Evolutionary conservation across 2,888 invertebrate species (phyloP), one percentile per base, ranked within the genome.

Genomic region (Molanna angustata): DNA sequence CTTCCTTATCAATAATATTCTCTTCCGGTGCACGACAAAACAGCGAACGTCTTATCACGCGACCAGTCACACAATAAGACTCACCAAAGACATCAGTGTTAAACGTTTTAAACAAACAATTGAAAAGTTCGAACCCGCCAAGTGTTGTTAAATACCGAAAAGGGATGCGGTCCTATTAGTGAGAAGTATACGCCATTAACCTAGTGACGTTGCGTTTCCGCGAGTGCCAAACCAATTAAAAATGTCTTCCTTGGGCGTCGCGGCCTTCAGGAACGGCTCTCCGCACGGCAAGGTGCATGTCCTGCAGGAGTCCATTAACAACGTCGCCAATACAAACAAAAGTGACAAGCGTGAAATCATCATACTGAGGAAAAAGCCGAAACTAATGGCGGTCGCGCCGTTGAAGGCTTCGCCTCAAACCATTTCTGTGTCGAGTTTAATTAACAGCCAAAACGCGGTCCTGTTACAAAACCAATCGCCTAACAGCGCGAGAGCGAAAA

Each of bases 231-330:
- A 27, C 14, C 14, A 21, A 33, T 37, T 33, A 52, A 69, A 70
- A 70, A 79, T 78, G 79, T 78, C 77, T 66, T 76, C 80, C 59
- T 72, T 81, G 62, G 78, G 79, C 66, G 78, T 80, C 58, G 80
- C 80, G 58, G 77, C 79, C 64, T 78, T 76, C 71, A 79, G 80
- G 66, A 70, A 69, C 70, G 79, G 79, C 70, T 76, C 79, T 61
- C 72, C 76, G 61, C 72, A 78, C 63, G 72, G 72, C 65, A 80
- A 80, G 65, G 67, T 79, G 72, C 83, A 83, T 77, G 79, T 84
- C 72, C 78, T 84, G 61, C 83, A 83, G 65, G 82, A 82, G 68
- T 72, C 78, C 67, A 79, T 79, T 69, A 81, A 80, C 74, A 80
- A 77, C 65, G 80, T 78, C 66, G 72, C 72, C 61, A 75, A 74